A percentile compares a stretch with the other conserved stretches of the same genome.
Evolutionary conservation across 2,113 vertebrate species (phyloP).

Genomic region (Lethenteron camtschaticum): DNA sequence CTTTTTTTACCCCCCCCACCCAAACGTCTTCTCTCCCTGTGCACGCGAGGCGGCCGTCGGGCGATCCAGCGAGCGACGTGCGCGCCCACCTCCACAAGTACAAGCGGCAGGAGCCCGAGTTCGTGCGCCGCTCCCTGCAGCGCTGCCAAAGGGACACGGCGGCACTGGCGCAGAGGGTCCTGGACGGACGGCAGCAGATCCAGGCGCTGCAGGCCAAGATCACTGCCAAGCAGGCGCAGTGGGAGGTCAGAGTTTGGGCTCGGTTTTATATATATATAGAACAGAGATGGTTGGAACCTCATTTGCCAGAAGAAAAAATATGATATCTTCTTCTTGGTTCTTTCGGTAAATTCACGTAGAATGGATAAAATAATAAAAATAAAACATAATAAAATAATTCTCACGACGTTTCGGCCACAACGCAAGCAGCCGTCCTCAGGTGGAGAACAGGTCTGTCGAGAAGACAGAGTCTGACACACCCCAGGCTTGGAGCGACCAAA

Average conservation of each 20-base stretch:
- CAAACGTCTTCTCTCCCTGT: not conserved
- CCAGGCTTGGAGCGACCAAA: too few species aligned
- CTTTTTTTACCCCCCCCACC: conserved; percentile 1
- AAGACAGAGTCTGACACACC: too few species aligned
- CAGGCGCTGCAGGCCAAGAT: not conserved
- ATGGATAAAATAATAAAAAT: too few species aligned
- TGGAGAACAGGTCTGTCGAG: too few species aligned
- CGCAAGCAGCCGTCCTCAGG: too few species aligned
- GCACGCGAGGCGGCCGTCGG: not conserved
- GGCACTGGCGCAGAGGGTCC: not conserved
- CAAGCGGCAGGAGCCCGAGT: not conserved
- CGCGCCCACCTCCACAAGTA: not conserved
- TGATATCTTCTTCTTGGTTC: too few species aligned
- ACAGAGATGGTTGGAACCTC: too few species aligned
- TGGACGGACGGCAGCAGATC: not conserved
- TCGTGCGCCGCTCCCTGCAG: not conserved
- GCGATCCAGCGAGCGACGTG: not conserved
- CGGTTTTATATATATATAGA: too few species aligned
- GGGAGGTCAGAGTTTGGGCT: not conserved
- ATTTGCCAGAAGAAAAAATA: too few species aligned
- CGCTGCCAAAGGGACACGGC: not conserved
- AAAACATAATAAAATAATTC: too few species aligned
- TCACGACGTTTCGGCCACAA: too few species aligned
- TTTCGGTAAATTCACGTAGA: too few species aligned
- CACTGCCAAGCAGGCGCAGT: not conserved